Base-by-base conservation (phyloP, 2,888 invertebrate genomes). In the Latheticus oryzae region DNA sequence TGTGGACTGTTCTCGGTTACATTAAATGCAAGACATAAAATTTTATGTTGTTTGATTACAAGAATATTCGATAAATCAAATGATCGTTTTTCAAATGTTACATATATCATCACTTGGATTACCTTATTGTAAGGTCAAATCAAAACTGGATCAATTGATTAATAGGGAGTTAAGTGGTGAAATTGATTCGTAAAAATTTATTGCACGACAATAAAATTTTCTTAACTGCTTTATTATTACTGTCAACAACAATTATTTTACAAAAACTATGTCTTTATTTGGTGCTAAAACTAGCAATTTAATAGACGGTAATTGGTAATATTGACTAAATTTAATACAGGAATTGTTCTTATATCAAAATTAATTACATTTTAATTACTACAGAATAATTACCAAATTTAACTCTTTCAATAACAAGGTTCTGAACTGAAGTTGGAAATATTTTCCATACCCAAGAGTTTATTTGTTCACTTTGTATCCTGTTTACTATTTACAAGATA, bases 1-100 rank as follows among this genome's bases (percentile, higher is more conserved):
- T 40, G 40, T 28, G 38, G 50, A 50, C 45, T 45, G 45, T 26
- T 43, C 32, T 45, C 45, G 45, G 45, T 45, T 21, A 42, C 45
- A 32, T 43, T 43, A 26, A 42, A 43, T 43, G 43, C 30, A 17
- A 30, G 11, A 7, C 45, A 45, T 47, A 35, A 47, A 47, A 47
- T 35, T 47, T 47, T 47, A 45, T 45, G 30, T 19, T 19, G 30
- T 17, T 11, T 21, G 28, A 35, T 45, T 2, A 28, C 15, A 17
- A 45, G 11, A 43, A 19, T 26, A 24, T 26, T 24, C 38, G 23
- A n/a, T 28, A 42, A 42, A n/a, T 42, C 21, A 42, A 42, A 26
- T 16, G 26, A 40, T 35, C 16, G 17, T 24, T 7, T 11, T 13
- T 5, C 13, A n/a, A 42, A 26, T 19, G 8, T 7, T 15, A 32